Evolutionary conservation across 1,140 invertebrate species (phyloP).

Genomic region (Lethrus apterus): DNA sequence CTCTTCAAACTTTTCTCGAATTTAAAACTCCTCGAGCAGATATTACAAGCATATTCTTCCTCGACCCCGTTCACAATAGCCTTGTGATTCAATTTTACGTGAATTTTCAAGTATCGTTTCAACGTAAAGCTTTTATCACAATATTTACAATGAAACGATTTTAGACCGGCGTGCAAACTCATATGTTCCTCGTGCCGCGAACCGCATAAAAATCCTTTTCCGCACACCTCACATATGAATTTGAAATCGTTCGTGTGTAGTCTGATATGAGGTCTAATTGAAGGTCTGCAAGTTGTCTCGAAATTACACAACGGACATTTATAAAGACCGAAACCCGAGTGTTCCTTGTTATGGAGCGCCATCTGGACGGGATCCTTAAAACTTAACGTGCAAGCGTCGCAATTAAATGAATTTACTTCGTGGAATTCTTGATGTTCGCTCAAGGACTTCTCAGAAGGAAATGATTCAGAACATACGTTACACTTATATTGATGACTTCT

Average conservation of each 20-base stretch:
- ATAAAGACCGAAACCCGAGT: constrained; percentile 6
- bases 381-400: constrained; percentile 1
- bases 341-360: constrained; percentile 14
- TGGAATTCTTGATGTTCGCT: neutral
- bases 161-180: constrained; percentile 30
- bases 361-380: neutral
- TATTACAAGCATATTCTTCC: constrained; percentile 18
- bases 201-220: constrained; percentile 43
- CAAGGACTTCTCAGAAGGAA: neutral
- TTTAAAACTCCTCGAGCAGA: constrained; percentile 10
- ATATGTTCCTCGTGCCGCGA: constrained; percentile 40
- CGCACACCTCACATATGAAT: constrained; percentile 44
- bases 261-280: constrained; percentile 39
- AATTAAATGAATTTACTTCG: constrained; percentile 5
- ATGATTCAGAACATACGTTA: neutral
- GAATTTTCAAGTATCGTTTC: constrained; percentile 37
- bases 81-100: constrained; percentile 33
- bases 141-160: constrained; percentile 39
- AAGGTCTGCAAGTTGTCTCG: constrained; percentile 11
- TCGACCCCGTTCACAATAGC: constrained; percentile 25
- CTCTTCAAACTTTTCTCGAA: constrained; percentile 13
- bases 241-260: constrained; percentile 44
- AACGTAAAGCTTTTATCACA: constrained; percentile 43
- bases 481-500: constrained; percentile 2
- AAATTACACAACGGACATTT: constrained; percentile 15